Conservation (phyloP, 2,113 vertebrate genomes). For the Uria aalge region DNA sequence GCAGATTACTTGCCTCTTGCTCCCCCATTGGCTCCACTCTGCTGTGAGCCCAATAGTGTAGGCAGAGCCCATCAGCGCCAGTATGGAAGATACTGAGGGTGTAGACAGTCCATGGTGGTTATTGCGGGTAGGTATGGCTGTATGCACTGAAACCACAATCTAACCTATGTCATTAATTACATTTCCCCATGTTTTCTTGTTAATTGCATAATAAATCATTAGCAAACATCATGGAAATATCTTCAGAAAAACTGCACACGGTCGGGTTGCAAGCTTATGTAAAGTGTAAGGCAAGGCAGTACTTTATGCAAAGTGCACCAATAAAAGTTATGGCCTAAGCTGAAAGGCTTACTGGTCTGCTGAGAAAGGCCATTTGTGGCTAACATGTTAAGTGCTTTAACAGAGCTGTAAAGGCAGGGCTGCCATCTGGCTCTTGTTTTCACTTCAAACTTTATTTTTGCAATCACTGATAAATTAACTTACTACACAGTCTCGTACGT, state of each 20-base stretch:
- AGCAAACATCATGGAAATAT: not conserved
- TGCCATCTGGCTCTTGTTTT: constrained; percentile 44
- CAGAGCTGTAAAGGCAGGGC: constrained; percentile 13
- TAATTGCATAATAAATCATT: not conserved
- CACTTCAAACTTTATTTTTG: constrained; percentile 27
- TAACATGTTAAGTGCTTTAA: constrained; percentile 26
- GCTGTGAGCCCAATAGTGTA: not conserved
- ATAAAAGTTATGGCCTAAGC: not conserved
- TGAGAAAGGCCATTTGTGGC: not conserved
- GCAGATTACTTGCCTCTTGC: not conserved
- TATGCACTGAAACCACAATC: not conserved
- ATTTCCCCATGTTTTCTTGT: not conserved
- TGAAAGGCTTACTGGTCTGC: not conserved
- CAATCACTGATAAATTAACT: constrained; percentile 36
- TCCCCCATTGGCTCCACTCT: not conserved
- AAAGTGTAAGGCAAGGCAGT: not conserved
- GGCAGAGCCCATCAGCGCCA: not conserved
- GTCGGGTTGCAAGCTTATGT: rapidly evolving
- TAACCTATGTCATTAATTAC: not conserved
- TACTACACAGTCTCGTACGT: not conserved
- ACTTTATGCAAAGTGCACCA: not conserved
- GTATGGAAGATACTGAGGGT: not conserved
- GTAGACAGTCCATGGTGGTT: not conserved
- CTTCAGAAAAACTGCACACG: not conserved
- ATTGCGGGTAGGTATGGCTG: not conserved